Conservation (phyloP, 2,888 invertebrate genomes). For the Dysmachus trigonus region DNA sequence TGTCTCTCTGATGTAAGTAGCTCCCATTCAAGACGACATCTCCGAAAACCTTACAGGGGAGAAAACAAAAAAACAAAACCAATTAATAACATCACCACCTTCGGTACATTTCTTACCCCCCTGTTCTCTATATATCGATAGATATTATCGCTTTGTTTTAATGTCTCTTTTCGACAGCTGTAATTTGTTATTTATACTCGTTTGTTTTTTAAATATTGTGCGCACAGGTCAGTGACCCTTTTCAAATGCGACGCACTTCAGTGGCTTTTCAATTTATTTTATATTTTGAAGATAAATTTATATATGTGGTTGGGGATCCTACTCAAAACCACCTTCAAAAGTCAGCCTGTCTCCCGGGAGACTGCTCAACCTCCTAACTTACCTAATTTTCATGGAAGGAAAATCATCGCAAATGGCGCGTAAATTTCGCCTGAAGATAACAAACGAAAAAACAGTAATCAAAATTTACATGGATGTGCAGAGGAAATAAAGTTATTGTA, state of each 20-base stretch:
- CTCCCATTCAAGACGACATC: background rate
- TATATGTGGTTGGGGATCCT: background rate
- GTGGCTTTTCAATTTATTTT: background rate
- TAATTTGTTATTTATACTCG: background rate
- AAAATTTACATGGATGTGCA: background rate
- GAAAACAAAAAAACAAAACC: background rate
- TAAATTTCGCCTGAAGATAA: background rate
- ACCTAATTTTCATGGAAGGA: background rate
- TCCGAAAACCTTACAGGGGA: background rate
- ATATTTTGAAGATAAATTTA: background rate
- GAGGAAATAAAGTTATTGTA: background rate
- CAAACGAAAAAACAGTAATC: background rate
- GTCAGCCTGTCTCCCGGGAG: background rate
- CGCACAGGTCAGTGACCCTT: background rate
- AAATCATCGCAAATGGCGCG: background rate
- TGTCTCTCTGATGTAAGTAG: background rate
- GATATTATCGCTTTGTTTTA: no score
- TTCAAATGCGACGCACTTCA: background rate
- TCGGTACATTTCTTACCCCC: background rate
- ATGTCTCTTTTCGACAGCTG: background rate
- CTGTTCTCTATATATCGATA: no score
- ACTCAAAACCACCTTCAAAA: background rate
- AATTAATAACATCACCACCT: background rate
- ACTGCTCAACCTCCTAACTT: background rate
- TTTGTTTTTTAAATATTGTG: background rate